These are phyloP conservation scores for Casuarius casuarius DNA, from an alignment of 2,113 vertebrate species.

Conservation along the genomic window DNA sequence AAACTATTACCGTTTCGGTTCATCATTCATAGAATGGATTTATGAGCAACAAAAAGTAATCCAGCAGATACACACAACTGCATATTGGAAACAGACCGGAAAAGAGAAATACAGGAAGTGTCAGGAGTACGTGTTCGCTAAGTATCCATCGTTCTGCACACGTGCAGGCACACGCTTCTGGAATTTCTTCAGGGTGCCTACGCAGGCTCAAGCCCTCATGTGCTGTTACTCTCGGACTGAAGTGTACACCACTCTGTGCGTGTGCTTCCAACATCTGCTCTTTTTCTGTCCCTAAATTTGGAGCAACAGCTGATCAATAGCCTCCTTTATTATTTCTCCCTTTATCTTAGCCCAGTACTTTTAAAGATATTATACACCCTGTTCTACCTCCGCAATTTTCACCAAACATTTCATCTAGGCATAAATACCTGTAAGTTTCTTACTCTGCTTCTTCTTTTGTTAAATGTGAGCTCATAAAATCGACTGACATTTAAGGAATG, in stretches of 20 bases:
- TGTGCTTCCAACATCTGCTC: background rate
- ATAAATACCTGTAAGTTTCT: slow-evolving; percentile 5
- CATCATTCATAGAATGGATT: background rate
- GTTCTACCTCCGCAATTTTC: slow-evolving; percentile 19
- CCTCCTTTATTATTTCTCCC: background rate
- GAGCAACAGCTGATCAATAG: background rate
- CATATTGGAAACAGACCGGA: background rate
- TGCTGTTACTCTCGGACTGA: background rate
- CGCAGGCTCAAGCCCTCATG: background rate
- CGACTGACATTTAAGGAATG: slow-evolving; percentile 32
- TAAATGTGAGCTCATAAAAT: slow-evolving; percentile 51
- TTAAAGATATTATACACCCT: background rate
- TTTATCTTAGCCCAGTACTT: background rate
- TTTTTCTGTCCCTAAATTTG: background rate
- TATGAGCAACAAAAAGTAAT: background rate
- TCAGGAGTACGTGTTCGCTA: accelerated
- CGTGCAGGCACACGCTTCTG: background rate
- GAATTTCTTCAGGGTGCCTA: background rate
- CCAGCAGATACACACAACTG: background rate
- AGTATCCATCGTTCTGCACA: background rate
- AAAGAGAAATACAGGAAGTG: background rate
- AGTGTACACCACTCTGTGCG: background rate
- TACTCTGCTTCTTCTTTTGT: slow-evolving; percentile 34
- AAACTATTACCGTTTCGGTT: background rate
- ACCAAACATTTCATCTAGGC: background rate